Evolutionary conservation across 1,140 invertebrate genomes (phyloP), one percentile per base, ranked within the genome.

Genomic region (Chionoecetes opilio): DNA sequence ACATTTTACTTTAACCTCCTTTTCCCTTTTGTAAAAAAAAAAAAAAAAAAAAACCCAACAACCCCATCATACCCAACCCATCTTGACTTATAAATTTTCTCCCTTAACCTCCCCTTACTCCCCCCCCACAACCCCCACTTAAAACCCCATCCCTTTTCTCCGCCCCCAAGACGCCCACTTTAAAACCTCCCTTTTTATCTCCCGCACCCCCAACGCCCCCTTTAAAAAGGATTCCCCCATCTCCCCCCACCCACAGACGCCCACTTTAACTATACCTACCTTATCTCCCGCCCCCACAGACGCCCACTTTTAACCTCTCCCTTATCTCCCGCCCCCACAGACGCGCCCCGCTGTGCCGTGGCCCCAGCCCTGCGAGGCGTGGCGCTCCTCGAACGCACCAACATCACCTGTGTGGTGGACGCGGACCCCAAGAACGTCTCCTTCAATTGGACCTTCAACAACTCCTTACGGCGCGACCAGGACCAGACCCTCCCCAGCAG

Each of bases 381-480:
- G 88, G 96, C 93, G 8, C 91, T 96, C 0, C 90, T 89, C n/a
- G 99, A 99, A 97, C 98, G 98, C 32, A 97, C 99, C 84, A 98
- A 99, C 97, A 98, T 99, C 96, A 97, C 98, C 29, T 99, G 99
- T 97, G 98, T 98, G 97, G 98, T 99, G 95, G 98, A 99, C 97
- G 98, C 98, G 0, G 98, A 99, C 97, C 98, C 99, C 0, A 98
- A 98, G 21, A 98, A 98, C 35, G 98, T 99, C 63, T 98, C 98
- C 96, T 99, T 99, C 97, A 98, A 98, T 96, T 99, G 98, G 98
- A 99, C 99, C 97, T 99, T 99, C 97, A 99, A 99, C 97, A 99
- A 99, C 97, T 98, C 98, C 31, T 98, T 98, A 21, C 94, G 96
- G 98, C 99, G 97, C 98, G 98, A 35, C 97, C 98, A 87, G 98